These are phyloP conservation scores for Meandrusa payeni DNA, from an alignment of 2,888 invertebrate species.

Conservation along the genomic window DNA sequence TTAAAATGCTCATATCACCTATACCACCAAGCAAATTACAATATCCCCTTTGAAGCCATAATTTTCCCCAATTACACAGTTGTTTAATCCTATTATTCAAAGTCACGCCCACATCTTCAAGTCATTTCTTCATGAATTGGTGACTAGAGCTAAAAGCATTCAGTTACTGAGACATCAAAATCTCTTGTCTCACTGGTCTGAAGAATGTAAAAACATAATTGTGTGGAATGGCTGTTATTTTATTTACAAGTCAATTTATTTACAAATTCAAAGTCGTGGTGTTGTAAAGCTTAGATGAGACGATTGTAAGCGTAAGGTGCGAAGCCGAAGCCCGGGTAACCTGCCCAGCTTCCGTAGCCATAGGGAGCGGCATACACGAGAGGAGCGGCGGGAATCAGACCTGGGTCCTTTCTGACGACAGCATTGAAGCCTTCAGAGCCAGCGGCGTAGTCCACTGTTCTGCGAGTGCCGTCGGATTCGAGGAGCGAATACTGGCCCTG, in stretches of 20 bases:
- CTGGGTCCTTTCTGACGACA: constrained; percentile 75
- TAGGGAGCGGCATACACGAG: constrained; percentile 39
- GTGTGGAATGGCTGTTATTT: constrained; percentile 30
- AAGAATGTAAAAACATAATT: too few species aligned
- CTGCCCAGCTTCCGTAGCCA: constrained; percentile 33
- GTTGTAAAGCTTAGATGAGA: constrained; percentile 36
- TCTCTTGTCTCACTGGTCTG: too few species aligned
- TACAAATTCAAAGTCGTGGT: constrained; percentile 29
- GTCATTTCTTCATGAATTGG: too few species aligned
- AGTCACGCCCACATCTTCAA: too few species aligned
- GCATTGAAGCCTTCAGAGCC: constrained; percentile 79
- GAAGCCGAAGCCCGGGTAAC: constrained; percentile 26
- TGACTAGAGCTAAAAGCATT: too few species aligned
- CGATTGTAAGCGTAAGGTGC: constrained; percentile 42
- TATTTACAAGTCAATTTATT: constrained; percentile 46
- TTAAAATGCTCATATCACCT: too few species aligned
- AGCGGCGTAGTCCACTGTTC: constrained; percentile 80
- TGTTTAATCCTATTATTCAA: too few species aligned
- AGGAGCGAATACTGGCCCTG: constrained; percentile 77
- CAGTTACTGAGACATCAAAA: too few species aligned
- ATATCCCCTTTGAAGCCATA: too few species aligned
- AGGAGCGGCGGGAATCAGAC: constrained; percentile 43
- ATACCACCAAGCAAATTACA: too few species aligned
- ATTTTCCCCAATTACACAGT: too few species aligned
- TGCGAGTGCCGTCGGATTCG: constrained; percentile 76